Conservation (phyloP, 1,140 invertebrate genomes). For the Arion vulgaris region DNA sequence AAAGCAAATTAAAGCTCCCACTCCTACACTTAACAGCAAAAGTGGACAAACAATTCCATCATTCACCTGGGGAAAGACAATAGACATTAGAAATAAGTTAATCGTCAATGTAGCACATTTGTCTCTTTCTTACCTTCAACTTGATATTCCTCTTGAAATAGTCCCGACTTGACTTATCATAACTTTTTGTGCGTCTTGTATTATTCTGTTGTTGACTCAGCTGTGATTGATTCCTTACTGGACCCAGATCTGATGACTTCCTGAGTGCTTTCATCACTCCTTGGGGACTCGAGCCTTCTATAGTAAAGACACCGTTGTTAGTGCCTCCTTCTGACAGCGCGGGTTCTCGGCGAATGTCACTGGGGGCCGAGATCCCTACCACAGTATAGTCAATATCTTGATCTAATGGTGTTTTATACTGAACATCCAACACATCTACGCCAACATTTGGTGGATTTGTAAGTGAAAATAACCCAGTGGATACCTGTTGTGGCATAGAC, state of each 20-base stretch:
- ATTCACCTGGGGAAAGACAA: too few species aligned
- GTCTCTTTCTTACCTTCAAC: not conserved
- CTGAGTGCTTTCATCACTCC: not conserved
- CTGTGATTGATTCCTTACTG: not conserved
- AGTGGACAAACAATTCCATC: too few species aligned
- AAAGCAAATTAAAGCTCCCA: too few species aligned
- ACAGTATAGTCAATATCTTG: not conserved
- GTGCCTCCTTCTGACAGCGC: not conserved
- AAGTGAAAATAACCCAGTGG: not conserved
- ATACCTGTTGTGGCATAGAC: not conserved
- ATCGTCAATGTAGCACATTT: too few species aligned
- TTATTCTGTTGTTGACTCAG: not conserved
- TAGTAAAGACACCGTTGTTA: not conserved
- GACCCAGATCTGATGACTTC: constrained; percentile 14
- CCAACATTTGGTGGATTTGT: not conserved
- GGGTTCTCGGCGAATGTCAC: not conserved
- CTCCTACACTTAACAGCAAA: too few species aligned
- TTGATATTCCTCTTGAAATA: constrained; percentile 19
- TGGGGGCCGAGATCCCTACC: not conserved
- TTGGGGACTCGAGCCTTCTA: not conserved
- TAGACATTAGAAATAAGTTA: too few species aligned
- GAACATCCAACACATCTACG: not conserved
- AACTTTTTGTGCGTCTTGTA: not conserved
- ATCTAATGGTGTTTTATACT: not conserved
- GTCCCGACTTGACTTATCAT: not conserved